Evolutionary conservation across 2,113 vertebrate genomes (phyloP).

Genomic region (Sclerurus mexicanus): DNA sequence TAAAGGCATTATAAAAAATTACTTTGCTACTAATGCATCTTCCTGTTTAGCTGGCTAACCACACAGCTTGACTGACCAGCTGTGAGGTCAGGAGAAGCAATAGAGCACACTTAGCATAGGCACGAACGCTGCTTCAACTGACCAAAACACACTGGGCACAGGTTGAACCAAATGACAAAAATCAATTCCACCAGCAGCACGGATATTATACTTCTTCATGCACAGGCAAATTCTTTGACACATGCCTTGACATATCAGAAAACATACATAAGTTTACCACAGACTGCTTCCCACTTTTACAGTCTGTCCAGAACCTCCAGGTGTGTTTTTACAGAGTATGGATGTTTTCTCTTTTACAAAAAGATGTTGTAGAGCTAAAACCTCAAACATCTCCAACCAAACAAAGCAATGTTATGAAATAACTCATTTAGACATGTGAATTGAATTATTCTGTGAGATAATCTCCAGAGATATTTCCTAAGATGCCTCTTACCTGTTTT

Average conservation of each 20-base stretch:
- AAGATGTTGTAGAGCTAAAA: neutral
- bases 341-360: neutral
- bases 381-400: neutral
- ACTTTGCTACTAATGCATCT: neutral
- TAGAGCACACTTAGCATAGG: neutral
- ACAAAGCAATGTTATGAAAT: neutral
- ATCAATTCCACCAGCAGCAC: neutral
- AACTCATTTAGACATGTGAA: neutral
- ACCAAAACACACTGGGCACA: neutral
- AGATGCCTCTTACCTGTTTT: slow-evolving; percentile 80
- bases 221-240: neutral
- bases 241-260: neutral
- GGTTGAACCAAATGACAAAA: neutral
- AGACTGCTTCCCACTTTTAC: neutral
- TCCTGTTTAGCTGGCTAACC: neutral
- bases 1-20: neutral
- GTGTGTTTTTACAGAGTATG: neutral
- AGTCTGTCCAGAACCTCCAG: neutral
- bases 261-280: rapidly evolving
- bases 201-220: neutral
- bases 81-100: neutral
- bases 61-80: neutral
- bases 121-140: neutral
- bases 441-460: neutral
- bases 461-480: neutral